Evolutionary conservation across 2,888 invertebrate genomes (phyloP), one percentile per base, ranked within the genome.

Genomic region (Pherbina coryleti): DNA sequence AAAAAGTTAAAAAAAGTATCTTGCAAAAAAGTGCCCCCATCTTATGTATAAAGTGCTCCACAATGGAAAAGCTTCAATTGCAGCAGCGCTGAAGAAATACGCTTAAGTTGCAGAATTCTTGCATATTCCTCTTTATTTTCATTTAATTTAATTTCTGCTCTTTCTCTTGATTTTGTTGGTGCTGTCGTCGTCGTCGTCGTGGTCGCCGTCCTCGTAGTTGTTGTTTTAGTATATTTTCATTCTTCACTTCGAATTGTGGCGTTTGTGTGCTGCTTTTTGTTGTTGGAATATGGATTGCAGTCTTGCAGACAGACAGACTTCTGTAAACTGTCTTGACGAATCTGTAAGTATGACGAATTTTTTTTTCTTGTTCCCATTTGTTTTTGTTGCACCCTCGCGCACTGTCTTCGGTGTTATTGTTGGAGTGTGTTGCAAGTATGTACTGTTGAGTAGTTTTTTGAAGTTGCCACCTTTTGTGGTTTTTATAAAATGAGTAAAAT

Each of bases 251-350:
- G 67, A 75, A 67, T 67, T 75, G 75, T 75, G 53, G 53, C 75
- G 74, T 64, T 75, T 66, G 60, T 75, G 66, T 75, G 74, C 66
- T 75, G 74, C 67, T 67, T 55, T 55, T 67, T 75, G 75, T 66
- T 70, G 55, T 75, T 83, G 82, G 79, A 83, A 83, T 83, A 83
- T 83, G 83, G 83, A 83, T 83, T 83, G 83, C 82, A 83, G 83
- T 82, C 82, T 83, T 82, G 81, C 83, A 81, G 83, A 82, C 79
- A 79, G 81, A 79, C 80, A 79, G 77, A 74, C 79, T 77, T 79
- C 83, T 64, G 82, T 82, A 75, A 81, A 83, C 81, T 82, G 79
- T 66, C 79, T 82, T 79, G 82, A 83, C 82, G 83, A 83, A 82
- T 82, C 83, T 77, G 83, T 82, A 80, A 81, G 83, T 82, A 79